Evolutionary conservation across 2,113 vertebrate genomes (phyloP).

Genomic region (Erpornis zantholeuca): DNA sequence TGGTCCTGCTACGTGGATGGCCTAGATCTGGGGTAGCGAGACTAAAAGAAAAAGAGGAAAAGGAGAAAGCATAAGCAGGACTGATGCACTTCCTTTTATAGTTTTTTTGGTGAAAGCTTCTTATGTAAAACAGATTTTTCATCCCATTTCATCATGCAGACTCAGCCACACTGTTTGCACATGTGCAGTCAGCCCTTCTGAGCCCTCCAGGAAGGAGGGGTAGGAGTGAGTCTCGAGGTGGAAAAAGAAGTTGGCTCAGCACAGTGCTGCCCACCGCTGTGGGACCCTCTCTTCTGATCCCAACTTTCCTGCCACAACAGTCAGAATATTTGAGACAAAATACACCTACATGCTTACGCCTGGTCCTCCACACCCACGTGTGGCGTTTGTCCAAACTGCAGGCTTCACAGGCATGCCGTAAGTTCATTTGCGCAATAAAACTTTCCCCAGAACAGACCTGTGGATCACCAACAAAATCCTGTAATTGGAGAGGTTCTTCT

Average conservation of each 20-base stretch:
- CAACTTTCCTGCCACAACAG: not conserved
- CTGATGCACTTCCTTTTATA: not conserved
- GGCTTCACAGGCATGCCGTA: not conserved
- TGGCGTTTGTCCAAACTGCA: not conserved
- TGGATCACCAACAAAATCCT: not conserved
- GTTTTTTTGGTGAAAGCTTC: not conserved
- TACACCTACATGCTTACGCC: not conserved
- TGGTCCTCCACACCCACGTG: accelerated
- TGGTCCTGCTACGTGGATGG: not conserved
- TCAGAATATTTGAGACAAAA: not conserved
- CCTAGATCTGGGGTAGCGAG: not conserved
- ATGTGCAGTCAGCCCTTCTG: not conserved
- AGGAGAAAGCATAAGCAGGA: not conserved
- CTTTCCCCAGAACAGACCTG: not conserved
- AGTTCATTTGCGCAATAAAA: accelerated
- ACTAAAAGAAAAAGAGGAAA: not conserved
- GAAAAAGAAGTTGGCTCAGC: not conserved
- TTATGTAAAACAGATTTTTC: not conserved
- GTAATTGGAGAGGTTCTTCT: not conserved
- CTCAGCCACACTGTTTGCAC: not conserved
- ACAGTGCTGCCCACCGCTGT: not conserved
- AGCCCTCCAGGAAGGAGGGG: not conserved
- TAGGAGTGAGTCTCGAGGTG: not conserved
- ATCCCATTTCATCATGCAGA: accelerated
- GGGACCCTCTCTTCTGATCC: not conserved